phyloP scores from a whole-genome alignment of 1,140 invertebrate species.

The Phthorimaea operculella region DNA sequence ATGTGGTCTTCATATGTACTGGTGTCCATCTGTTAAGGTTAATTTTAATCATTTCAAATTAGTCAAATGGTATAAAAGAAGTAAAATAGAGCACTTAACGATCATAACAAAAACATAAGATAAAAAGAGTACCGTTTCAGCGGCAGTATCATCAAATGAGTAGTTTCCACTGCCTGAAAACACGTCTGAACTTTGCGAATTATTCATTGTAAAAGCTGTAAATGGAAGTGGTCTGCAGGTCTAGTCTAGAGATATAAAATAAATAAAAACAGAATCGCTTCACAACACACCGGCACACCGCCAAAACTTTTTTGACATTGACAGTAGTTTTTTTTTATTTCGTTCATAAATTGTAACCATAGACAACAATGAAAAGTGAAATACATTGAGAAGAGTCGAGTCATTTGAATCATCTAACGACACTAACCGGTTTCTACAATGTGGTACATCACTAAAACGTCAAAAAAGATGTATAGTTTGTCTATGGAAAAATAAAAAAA shows the following conservation, averaged over 20 bases:
- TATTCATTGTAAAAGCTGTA: slow-evolving; percentile 21
- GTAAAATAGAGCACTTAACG: not conserved
- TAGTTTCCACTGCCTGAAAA: slow-evolving; percentile 23
- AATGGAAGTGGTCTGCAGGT: too few species aligned
- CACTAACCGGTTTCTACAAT: too few species aligned
- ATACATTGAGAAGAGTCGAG: too few species aligned
- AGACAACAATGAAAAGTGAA: too few species aligned
- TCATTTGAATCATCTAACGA: too few species aligned
- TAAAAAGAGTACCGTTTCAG: slow-evolving; percentile 4
- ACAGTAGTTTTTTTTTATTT: too few species aligned
- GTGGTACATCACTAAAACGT: not conserved
- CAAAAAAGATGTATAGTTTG: not conserved
- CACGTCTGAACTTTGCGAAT: slow-evolving; percentile 37
- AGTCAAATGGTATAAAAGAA: slow-evolving; percentile 10
- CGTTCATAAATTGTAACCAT: too few species aligned
- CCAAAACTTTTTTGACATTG: too few species aligned
- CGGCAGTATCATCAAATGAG: slow-evolving; percentile 27
- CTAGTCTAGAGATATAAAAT: too few species aligned
- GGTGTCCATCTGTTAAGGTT: slow-evolving; percentile 21
- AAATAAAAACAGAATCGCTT: too few species aligned
- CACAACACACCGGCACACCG: too few species aligned
- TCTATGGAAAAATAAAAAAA: slow-evolving; percentile 4
- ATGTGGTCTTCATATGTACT: slow-evolving; percentile 27
- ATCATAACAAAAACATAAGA: not conserved
- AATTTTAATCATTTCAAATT: slow-evolving; percentile 7